Conservation (phyloP, 2,888 invertebrate genomes). For the Lagria hirta region DNA sequence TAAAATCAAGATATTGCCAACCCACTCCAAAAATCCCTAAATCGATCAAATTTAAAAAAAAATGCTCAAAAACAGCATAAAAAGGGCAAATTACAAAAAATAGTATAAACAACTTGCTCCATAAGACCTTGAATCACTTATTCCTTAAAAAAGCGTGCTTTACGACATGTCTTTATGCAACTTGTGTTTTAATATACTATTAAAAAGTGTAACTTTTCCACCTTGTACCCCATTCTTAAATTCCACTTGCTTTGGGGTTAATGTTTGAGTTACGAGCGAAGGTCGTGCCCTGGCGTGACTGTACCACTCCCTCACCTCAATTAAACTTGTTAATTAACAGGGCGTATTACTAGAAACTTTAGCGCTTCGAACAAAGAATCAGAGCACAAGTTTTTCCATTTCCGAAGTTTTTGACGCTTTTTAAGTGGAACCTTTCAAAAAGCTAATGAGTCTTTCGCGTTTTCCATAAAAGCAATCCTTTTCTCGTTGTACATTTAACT, state of each 20-base stretch:
- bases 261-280: conserved; percentile 13
- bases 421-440: conserved; percentile 26
- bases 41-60: no score
- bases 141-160: no score
- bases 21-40: no score
- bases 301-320: conserved; percentile 38
- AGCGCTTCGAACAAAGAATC: conserved; percentile 12
- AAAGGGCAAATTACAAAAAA: no score
- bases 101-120: no score
- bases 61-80: no score
- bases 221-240: no score
- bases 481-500: conserved; percentile 23
- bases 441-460: conserved; percentile 21
- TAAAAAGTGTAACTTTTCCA: no score
- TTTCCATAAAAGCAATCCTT: conserved; percentile 15
- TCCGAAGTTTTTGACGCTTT: conserved; percentile 20
- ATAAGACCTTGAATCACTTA: no score
- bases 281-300: conserved; percentile 38
- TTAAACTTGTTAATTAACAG: conserved; percentile 42
- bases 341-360: conserved; percentile 19
- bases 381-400: conserved; percentile 19
- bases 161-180: no score
- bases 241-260: conserved; percentile 5
- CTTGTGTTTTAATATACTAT: no score
- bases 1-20: no score